These are phyloP conservation scores for Drosophila nr. medialis DNA, from an alignment of 2,888 invertebrate species.

Conservation along the genomic window DNA sequence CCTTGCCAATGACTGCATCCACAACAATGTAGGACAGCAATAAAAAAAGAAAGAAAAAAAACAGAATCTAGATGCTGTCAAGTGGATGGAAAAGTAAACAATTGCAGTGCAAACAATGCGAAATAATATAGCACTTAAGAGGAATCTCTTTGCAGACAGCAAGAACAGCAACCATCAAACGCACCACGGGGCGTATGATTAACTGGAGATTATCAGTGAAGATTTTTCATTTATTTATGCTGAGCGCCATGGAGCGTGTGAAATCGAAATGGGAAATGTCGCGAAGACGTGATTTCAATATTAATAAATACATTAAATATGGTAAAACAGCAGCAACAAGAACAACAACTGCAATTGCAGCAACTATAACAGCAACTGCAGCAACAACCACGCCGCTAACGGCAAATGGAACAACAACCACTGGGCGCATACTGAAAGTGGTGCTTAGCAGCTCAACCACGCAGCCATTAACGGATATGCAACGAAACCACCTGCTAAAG, in stretches of 20 bases:
- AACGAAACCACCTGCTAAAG: conserved; percentile 81
- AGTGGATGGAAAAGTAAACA: conserved; percentile 44
- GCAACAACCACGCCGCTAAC: conserved; percentile 66
- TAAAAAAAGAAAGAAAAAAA: conserved; percentile 5
- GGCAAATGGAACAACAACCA: conserved; percentile 67
- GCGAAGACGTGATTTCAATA: conserved; percentile 55
- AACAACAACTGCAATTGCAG: conserved; percentile 22
- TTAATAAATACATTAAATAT: conserved; percentile 54
- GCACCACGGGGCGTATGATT: conserved; percentile 70
- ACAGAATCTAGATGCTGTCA: conserved; percentile 5
- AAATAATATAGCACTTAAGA: conserved; percentile 78
- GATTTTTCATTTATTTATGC: conserved; percentile 11
- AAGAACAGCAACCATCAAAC: conserved; percentile 58
- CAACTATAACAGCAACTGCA: conserved; percentile 17
- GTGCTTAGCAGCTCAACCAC: conserved; percentile 46
- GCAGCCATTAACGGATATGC: conserved; percentile 72
- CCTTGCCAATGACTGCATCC: conserved; percentile 22
- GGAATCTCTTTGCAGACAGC: conserved; percentile 51
- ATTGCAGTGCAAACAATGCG: conserved; percentile 66
- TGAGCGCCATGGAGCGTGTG: conserved; percentile 42
- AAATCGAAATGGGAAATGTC: conserved; percentile 53
- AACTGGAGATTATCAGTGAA: conserved; percentile 41
- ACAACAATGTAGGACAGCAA: conserved; percentile 31
- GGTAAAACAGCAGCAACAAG: conserved; percentile 22
- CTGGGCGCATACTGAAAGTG: conserved; percentile 41